phyloP scores from a whole-genome alignment of 2,888 invertebrate species.

The Marronus borbonicus region DNA sequence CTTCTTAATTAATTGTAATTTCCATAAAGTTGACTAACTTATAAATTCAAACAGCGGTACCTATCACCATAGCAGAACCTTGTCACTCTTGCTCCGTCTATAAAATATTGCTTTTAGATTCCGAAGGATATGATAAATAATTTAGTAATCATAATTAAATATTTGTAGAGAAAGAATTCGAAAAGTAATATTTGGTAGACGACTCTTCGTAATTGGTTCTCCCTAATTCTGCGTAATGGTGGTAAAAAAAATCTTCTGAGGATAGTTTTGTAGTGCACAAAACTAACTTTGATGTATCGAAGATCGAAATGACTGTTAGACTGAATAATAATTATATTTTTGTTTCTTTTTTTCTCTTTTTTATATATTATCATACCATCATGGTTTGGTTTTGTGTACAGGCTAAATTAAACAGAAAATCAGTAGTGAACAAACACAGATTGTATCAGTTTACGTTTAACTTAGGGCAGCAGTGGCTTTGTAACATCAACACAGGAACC shows the following conservation, averaged over 20 bases:
- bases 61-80: slow-evolving; percentile 23
- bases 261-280: slow-evolving; percentile 56
- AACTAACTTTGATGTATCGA: slow-evolving; percentile 59
- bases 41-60: background rate
- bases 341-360: slow-evolving; percentile 15
- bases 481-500: slow-evolving; percentile 73
- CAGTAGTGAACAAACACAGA: slow-evolving; percentile 70
- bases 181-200: too few relatives aligned
- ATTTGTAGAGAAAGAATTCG: too few relatives aligned
- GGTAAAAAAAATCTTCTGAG: slow-evolving; percentile 12
- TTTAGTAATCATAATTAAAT: background rate
- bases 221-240: slow-evolving; percentile 8
- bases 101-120: slow-evolving; percentile 6
- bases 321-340: background rate
- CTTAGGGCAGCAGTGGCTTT: slow-evolving; percentile 90
- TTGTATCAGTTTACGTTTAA: slow-evolving; percentile 80
- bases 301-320: slow-evolving; percentile 49
- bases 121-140: background rate
- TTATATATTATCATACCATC: slow-evolving; percentile 59
- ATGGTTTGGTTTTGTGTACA: slow-evolving; percentile 73
- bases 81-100: background rate
- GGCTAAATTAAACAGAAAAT: slow-evolving; percentile 72
- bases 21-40: too few relatives aligned
- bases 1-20: too few relatives aligned
- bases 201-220: too few relatives aligned